Evolutionary conservation across 2,797 vertebrate species (phyloP).

Genomic region (Caiman crocodilus): DNA sequence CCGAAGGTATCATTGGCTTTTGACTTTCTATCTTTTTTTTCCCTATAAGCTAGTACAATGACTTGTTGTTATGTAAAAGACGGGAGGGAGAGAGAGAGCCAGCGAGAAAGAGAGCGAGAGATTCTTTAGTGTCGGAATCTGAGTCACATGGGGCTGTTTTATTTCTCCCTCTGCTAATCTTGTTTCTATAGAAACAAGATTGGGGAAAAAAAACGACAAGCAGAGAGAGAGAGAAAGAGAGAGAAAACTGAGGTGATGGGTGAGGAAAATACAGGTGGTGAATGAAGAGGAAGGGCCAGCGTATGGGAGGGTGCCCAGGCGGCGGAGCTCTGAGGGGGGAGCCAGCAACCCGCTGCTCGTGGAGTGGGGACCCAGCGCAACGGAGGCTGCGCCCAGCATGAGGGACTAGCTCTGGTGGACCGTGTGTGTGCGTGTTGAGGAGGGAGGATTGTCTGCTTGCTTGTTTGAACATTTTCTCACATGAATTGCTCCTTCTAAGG

Average conservation of each 20-base stretch:
- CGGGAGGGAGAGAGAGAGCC: neutral
- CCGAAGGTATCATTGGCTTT: neutral
- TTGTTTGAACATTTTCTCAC: neutral
- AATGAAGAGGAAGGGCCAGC: slow-evolving; percentile 24
- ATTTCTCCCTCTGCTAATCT: slow-evolving; percentile 82
- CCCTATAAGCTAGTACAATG: neutral
- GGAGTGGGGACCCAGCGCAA: neutral
- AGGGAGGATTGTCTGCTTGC: neutral
- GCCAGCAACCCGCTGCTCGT: neutral
- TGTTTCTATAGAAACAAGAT: slow-evolving; percentile 85
- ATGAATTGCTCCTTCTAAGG: slow-evolving; percentile 24
- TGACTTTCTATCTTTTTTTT: neutral
- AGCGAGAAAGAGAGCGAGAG: slow-evolving; percentile 51
- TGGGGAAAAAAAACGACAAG: slow-evolving; percentile 64
- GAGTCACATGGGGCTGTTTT: slow-evolving; percentile 82
- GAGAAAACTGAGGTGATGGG: slow-evolving; percentile 74
- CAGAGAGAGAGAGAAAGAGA: neutral
- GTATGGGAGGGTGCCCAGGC: no score
- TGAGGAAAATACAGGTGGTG: slow-evolving; percentile 65
- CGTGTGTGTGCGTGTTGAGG: neutral
- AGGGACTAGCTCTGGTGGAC: neutral
- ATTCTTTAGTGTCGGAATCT: slow-evolving; percentile 82
- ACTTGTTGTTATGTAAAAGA: slow-evolving; percentile 74
- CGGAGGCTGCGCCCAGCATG: neutral
- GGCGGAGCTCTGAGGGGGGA: neutral